Conservation (phyloP, 2,113 vertebrate genomes). For the Mastomys natalensis region DNA sequence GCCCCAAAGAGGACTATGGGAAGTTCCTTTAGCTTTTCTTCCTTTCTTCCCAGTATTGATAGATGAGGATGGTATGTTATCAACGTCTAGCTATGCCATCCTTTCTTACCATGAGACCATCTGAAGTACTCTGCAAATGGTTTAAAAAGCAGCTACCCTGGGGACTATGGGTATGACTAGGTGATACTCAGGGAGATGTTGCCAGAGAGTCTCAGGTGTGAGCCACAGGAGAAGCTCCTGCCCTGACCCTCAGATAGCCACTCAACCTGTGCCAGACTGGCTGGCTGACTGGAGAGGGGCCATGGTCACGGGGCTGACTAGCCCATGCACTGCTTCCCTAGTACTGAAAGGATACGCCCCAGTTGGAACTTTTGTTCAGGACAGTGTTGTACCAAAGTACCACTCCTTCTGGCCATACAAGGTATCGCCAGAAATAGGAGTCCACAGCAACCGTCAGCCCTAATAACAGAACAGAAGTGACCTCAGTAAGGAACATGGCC, state of each 20-base stretch:
- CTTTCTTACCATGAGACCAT: not conserved
- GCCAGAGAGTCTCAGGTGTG: not conserved
- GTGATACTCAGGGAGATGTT: too few species aligned
- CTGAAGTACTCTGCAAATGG: not conserved
- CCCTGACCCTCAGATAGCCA: not conserved
- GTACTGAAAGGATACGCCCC: constrained; percentile 96
- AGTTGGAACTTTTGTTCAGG: constrained; percentile 96
- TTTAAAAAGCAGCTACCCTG: not conserved
- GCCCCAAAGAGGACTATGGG: fast-evolving
- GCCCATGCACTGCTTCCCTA: not conserved
- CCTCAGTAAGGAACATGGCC: not conserved
- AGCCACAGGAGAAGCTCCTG: too few species aligned
- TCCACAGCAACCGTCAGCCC: constrained; percentile 93
- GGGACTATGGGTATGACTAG: not conserved
- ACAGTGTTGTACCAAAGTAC: constrained; percentile 97
- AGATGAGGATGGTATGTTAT: fast-evolving
- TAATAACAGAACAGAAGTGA: constrained; percentile 66
- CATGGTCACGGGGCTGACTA: not conserved
- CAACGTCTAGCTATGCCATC: not conserved
- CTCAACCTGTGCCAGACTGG: not conserved
- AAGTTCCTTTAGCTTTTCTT: fast-evolving
- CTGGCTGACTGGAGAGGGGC: too few species aligned
- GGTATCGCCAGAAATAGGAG: constrained; percentile 93
- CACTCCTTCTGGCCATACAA: constrained; percentile 96
- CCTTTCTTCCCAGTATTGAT: not conserved